phyloP scores from a whole-genome alignment of 2,797 vertebrate genomes.

The Gobio occitaniae region DNA sequence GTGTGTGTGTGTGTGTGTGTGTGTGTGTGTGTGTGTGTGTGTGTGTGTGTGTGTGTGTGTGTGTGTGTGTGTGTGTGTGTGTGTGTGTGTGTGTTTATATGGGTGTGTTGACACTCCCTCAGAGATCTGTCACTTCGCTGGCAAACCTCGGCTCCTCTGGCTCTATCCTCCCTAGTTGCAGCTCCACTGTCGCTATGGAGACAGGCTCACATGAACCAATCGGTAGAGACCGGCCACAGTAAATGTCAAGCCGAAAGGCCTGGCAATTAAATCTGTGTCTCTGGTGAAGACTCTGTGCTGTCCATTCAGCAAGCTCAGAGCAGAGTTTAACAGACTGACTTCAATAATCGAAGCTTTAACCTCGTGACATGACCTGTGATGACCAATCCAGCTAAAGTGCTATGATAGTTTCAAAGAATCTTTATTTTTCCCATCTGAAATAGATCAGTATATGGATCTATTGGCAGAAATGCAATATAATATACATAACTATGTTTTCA shows the following conservation, averaged over 20 bases:
- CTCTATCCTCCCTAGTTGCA: constrained; percentile 57
- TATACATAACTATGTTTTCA: no score
- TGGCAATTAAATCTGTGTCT: constrained; percentile 62
- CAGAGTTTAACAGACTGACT: constrained; percentile 29
- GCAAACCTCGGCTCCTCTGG: constrained; percentile 14
- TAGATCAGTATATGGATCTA: background rate
- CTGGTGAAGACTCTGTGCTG: constrained; percentile 6
- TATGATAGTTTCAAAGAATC: background rate
- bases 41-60: background rate
- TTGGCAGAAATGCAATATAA: no score
- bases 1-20: background rate
- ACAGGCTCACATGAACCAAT: constrained; percentile 61
- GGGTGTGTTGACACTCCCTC: constrained; percentile 29
- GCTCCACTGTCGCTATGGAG: constrained; percentile 65
- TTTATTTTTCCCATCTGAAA: background rate
- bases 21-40: constrained; percentile 24
- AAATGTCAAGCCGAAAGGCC: constrained; percentile 68
- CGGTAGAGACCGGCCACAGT: constrained; percentile 45
- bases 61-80: constrained; percentile 4
- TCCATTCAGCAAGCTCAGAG: background rate
- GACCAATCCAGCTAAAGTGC: background rate
- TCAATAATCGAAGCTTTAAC: constrained; percentile 11
- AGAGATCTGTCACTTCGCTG: constrained; percentile 40
- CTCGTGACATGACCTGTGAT: background rate
- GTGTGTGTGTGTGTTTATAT: constrained; percentile 5